Base-by-base conservation (phyloP, 2,888 invertebrate genomes). In the Scaptomyza reducta region DNA sequence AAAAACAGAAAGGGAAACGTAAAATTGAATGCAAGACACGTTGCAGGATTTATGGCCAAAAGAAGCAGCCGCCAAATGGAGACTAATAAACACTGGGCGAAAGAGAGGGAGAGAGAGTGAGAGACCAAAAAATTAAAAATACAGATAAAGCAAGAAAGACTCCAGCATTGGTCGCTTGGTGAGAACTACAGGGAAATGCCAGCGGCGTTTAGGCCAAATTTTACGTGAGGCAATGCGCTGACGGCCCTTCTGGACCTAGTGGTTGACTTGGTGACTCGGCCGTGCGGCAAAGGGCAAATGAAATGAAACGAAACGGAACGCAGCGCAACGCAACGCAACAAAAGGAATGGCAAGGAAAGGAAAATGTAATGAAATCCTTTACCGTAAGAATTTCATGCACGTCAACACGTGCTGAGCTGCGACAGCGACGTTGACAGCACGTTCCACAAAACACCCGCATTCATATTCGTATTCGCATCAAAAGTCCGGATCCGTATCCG, bases 381-480 rank as follows among this genome's bases (percentile, higher is more conserved):
- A 76, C 87, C 88, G 77, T 85, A 89, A 83, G 79, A 87, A 87
- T 89, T 90, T 90, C 78, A 87, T 87, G 89, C 88, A 84, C 87
- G 74, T 85, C 85, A 85, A 84, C 87, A 87, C 87, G 84, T 84
- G 77, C 82, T 67, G 69, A 10, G 67, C 50, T 56, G 67, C 70
- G 82, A 72, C 78, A 74, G 59, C 47, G 40, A 69, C 66, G 80
- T 73, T 80, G 86, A 79, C 83, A 83, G 79, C 60, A 54, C 47
- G 42, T 61, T n/a, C 61, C 33, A 18, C 31, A 49, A 49, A 31
- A 10, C 57, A 42, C 51, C 16, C 54, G 45, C 64, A 59, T 14
- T 44, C 44, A 46, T 42, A 38, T 27, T 33, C n/a, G 49, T 42
- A 42, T 27, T 33, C n/a, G 14, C 29, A 29, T 51, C 40, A 14